Evolutionary conservation across 2,888 invertebrate species (phyloP), one percentile per base, ranked within the genome.

Genomic region (Hirtodrosophila trivittata): DNA sequence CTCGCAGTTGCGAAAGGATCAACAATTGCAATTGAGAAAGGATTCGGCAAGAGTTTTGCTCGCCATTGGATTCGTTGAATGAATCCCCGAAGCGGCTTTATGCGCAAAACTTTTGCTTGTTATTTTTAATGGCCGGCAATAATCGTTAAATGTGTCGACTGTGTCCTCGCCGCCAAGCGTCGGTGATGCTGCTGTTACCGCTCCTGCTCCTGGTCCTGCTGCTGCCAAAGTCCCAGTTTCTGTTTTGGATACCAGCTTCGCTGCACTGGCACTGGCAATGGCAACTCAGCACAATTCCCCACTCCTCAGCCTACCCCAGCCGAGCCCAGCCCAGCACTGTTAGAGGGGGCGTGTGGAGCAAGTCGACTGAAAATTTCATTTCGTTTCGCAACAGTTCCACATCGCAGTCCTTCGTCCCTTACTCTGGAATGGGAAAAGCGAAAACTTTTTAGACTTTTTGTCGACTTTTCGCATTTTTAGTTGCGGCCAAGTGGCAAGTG

Each of bases 61-160:
- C 73, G 78, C 73, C 70, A 57, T 71, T 74, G 70, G 77, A 70
- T 65, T 62, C 77, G 77, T 58, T 62, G 81, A 82, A 86, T 82
- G 86, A 81, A 86, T 88, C 87, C 88, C 88, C 78, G 82, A 83
- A 87, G 85, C 77, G 86, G 85, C 82, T 87, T 87, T 87, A 87
- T 87, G 83, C 83, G 86, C 84, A 89, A 89, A 89, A 89, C 87
- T 89, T 89, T 88, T 88, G 88, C 89, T 89, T 89, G 89, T 89
- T 89, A 89, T 89, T 89, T 89, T 89, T 89, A 89, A 89, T 89
- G 88, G 86, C 37, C 76, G 66, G 82, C 88, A 89, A 89, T 89
- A 89, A 89, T 89, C 90, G 89, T 89, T 89, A 89, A 89, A 89
- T 89, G 88, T 89, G 82, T 82, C 84, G 86, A 83, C 82, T 86